A percentile compares a stretch with the other conserved stretches of the same genome.
phyloP scores from a whole-genome alignment of 2,113 vertebrate genomes.

The Zosterops japonicus region DNA sequence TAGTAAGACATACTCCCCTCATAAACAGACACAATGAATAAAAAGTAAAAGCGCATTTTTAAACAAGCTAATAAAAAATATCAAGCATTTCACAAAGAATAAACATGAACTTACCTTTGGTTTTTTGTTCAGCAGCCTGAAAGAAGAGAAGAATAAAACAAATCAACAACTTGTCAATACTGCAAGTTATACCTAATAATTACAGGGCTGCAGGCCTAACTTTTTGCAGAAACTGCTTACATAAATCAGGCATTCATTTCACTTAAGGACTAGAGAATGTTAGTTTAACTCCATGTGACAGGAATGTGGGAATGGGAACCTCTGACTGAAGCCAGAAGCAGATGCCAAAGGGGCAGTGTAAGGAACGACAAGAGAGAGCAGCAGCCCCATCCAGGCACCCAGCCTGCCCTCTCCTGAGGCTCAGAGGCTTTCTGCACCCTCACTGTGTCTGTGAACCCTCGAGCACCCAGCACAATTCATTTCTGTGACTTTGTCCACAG shows the following conservation, averaged over 20 bases:
- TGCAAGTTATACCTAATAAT: not conserved
- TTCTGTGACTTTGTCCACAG: not conserved
- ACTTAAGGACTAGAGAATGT: not conserved
- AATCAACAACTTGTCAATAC: slow-evolving; percentile 26
- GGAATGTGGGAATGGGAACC: not conserved
- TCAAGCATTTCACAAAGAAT: not conserved
- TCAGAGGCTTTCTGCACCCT: not conserved
- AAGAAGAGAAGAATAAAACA: slow-evolving; percentile 60
- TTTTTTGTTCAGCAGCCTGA: slow-evolving; percentile 95
- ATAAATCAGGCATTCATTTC: not conserved
- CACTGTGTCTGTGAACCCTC: rapidly evolving
- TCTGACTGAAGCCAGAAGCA: not conserved
- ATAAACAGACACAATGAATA: not conserved
- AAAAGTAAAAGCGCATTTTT: not conserved
- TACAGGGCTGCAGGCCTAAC: not conserved
- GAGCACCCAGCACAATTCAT: not conserved
- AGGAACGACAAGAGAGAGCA: not conserved
- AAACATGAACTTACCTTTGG: slow-evolving; percentile 87
- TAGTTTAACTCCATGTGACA: not conserved
- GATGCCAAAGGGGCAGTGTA: not conserved
- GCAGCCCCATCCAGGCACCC: not conserved
- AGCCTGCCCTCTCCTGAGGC: not conserved
- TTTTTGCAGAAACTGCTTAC: not conserved
- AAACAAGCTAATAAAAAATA: not conserved
- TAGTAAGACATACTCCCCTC: not conserved